Evolutionary conservation across 2,888 invertebrate genomes (phyloP).

Genomic region (Orchesellides sinensis): DNA sequence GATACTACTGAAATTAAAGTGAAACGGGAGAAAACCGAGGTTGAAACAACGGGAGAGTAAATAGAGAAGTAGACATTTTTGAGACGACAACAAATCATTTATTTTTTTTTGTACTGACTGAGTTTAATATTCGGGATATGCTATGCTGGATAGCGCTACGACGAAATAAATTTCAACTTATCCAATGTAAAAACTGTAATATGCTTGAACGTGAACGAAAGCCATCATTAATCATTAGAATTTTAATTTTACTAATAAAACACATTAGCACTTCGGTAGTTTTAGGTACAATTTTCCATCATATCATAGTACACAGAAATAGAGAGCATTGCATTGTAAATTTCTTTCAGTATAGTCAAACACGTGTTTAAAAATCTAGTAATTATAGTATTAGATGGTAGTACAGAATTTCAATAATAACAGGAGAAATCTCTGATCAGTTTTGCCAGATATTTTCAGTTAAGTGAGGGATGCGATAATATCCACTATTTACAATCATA

Average conservation of each 20-base stretch:
- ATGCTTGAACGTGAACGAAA: too few relatives aligned
- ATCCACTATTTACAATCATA: too few relatives aligned
- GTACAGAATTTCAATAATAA: too few relatives aligned
- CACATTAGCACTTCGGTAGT: slow-evolving; percentile 65
- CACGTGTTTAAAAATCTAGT: too few relatives aligned
- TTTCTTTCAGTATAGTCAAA: too few relatives aligned
- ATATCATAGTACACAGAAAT: slow-evolving; percentile 42
- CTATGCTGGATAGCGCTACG: not conserved
- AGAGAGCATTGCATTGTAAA: too few relatives aligned
- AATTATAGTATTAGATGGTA: too few relatives aligned
- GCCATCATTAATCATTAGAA: not conserved
- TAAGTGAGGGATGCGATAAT: too few relatives aligned
- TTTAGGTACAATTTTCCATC: slow-evolving; percentile 59
- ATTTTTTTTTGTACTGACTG: not conserved
- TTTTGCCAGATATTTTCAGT: too few relatives aligned
- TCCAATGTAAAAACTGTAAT: too few relatives aligned
- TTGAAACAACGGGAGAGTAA: not conserved
- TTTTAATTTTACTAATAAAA: slow-evolving; percentile 57
- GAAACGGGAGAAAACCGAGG: not conserved
- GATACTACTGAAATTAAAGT: not conserved
- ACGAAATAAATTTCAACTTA: too few relatives aligned
- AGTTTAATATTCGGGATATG: not conserved
- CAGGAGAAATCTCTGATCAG: too few relatives aligned
- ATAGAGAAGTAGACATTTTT: not conserved
- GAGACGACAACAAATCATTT: not conserved